Conservation (phyloP, 2,888 invertebrate genomes). For the Oscheius sp. region DNA sequence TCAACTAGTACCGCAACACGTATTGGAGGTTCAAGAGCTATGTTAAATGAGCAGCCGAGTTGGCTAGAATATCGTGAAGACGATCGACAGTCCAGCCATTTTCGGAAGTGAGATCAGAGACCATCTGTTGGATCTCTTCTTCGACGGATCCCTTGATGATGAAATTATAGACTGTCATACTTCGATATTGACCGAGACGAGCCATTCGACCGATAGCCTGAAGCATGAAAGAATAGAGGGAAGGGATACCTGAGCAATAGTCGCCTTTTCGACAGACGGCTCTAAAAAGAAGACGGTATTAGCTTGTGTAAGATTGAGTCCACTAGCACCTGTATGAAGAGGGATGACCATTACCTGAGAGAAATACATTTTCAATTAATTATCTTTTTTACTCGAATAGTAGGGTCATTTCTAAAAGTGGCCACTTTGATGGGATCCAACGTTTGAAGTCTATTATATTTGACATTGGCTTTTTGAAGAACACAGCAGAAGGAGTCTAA, state of each 20-base stretch:
- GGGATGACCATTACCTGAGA: constrained; percentile 77
- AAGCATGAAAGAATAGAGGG: background rate
- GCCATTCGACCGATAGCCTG: constrained; percentile 84
- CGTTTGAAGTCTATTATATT: background rate
- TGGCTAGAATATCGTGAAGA: background rate
- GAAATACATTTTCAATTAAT: background rate
- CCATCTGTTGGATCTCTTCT: constrained; percentile 31
- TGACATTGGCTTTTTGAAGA: background rate
- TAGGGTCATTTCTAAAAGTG: constrained; percentile 4
- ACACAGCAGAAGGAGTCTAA: constrained; percentile 5
- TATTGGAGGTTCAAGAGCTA: too few species aligned
- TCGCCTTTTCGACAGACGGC: constrained; percentile 80
- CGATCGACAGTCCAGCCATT: constrained; percentile 18
- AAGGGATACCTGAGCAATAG: constrained; percentile 74
- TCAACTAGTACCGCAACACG: too few species aligned
- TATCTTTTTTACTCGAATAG: background rate
- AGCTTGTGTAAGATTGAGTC: constrained; percentile 82
- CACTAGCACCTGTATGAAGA: constrained; percentile 79
- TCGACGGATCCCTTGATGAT: constrained; percentile 79
- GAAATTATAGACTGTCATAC: constrained; percentile 80
- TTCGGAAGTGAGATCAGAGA: background rate
- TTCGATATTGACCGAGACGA: constrained; percentile 81
- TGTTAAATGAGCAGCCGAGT: too few species aligned
- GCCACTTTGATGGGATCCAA: constrained; percentile 6
- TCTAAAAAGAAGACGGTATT: constrained; percentile 82